phyloP scores from a whole-genome alignment of 2,888 invertebrate genomes.

The Blastobasis lacticolella region DNA sequence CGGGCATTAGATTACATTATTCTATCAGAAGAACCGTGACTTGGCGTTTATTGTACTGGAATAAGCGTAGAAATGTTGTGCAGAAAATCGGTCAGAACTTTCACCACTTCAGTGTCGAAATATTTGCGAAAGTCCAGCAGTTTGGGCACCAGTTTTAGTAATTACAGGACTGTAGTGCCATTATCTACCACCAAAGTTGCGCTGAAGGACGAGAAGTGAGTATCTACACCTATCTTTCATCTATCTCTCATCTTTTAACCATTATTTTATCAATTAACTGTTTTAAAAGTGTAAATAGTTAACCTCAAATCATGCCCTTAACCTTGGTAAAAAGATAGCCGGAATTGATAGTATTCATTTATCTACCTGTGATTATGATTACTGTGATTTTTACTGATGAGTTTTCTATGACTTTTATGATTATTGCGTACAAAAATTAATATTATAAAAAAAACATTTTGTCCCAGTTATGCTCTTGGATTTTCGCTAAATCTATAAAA shows the following conservation, averaged over 20 bases:
- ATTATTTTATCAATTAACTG: no score
- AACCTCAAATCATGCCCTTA: no score
- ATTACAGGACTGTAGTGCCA: slow-evolving; percentile 37
- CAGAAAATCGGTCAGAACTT: slow-evolving; percentile 44
- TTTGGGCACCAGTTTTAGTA: slow-evolving; percentile 39
- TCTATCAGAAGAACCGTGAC: slow-evolving; percentile 13
- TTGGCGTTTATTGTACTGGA: slow-evolving; percentile 11
- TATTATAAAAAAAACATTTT: not conserved
- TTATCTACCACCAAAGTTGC: slow-evolving; percentile 51
- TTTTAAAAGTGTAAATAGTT: no score
- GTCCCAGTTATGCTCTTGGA: no score
- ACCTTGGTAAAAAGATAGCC: no score
- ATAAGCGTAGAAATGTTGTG: slow-evolving; percentile 35
- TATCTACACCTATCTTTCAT: not conserved
- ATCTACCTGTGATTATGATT: no score
- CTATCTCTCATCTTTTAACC: no score
- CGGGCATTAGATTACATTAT: not conserved
- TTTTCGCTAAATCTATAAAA: no score
- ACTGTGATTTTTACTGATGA: not conserved
- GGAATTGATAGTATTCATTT: no score
- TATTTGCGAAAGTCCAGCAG: slow-evolving; percentile 39
- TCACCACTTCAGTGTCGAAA: slow-evolving; percentile 32
- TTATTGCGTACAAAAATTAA: not conserved
- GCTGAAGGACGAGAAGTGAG: slow-evolving; percentile 59
- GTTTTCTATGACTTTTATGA: not conserved